These are phyloP conservation scores for Clarias macrocephalus DNA, from an alignment of 2,113 vertebrate species.

Conservation along the genomic window DNA sequence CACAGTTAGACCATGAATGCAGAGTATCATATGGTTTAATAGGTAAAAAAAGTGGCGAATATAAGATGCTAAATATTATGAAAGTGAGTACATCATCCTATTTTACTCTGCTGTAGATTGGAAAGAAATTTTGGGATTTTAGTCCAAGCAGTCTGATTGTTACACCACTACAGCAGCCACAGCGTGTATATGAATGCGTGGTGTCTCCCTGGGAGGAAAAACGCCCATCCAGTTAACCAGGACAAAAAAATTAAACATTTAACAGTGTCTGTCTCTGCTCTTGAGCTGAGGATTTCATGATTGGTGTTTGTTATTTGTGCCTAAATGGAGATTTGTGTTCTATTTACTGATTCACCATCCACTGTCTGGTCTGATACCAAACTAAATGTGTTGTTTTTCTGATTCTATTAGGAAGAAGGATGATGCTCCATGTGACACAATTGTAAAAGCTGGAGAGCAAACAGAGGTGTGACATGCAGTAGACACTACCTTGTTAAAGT, in stretches of 20 bases:
- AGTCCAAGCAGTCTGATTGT: too few species aligned
- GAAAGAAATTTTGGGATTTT: too few species aligned
- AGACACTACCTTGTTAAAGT: too few species aligned
- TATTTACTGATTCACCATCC: background rate
- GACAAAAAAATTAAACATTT: background rate
- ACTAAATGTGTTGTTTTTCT: background rate
- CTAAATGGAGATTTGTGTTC: background rate
- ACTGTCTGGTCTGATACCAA: background rate
- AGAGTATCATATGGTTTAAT: background rate
- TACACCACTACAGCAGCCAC: too few species aligned
- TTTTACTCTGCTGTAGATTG: too few species aligned
- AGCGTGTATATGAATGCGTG: too few species aligned
- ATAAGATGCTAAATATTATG: too few species aligned
- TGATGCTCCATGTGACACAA: background rate
- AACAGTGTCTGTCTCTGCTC: too few species aligned
- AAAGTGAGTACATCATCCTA: too few species aligned
- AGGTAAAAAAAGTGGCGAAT: background rate
- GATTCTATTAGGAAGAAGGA: slow-evolving; percentile 9
- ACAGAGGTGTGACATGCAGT: background rate
- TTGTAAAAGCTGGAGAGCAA: background rate
- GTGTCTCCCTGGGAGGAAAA: too few species aligned
- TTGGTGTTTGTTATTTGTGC: background rate
- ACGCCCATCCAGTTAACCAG: background rate
- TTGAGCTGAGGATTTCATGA: background rate
- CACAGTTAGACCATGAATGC: background rate